Conservation (phyloP, 2,113 vertebrate species). For the Corythornis vintsioides region DNA sequence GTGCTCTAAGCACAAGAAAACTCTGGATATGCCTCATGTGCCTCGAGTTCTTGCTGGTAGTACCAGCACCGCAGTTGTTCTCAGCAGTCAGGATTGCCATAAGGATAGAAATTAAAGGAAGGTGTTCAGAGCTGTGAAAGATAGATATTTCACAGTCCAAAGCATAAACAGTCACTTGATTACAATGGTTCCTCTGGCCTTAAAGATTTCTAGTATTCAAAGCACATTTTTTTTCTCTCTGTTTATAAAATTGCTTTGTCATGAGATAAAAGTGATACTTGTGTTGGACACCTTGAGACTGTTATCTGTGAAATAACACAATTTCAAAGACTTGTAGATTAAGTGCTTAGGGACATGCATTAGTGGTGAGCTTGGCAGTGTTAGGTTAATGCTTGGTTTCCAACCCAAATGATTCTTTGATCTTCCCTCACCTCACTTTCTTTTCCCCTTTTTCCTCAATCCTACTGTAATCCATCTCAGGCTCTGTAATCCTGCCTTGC, state of each 20-base stretch:
- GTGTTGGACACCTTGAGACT: not conserved
- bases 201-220: not conserved
- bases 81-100: not conserved
- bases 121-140: not conserved
- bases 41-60: not conserved
- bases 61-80: not conserved
- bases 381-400: no score
- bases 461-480: not conserved
- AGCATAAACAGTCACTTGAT: not conserved
- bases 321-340: no score
- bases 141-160: not conserved
- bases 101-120: not conserved
- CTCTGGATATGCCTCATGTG: not conserved
- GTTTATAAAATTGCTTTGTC: not conserved
- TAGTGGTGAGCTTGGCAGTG: no score
- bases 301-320: not conserved
- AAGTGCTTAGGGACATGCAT: no score
- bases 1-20: not conserved
- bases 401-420: no score
- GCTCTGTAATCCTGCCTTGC: not conserved
- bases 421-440: not conserved
- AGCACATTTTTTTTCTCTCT: not conserved
- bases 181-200: not conserved
- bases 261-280: not conserved
- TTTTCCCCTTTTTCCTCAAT: not conserved